Evolutionary conservation across 2,888 invertebrate species (phyloP).

Genomic region (Trachelus stipa): DNA sequence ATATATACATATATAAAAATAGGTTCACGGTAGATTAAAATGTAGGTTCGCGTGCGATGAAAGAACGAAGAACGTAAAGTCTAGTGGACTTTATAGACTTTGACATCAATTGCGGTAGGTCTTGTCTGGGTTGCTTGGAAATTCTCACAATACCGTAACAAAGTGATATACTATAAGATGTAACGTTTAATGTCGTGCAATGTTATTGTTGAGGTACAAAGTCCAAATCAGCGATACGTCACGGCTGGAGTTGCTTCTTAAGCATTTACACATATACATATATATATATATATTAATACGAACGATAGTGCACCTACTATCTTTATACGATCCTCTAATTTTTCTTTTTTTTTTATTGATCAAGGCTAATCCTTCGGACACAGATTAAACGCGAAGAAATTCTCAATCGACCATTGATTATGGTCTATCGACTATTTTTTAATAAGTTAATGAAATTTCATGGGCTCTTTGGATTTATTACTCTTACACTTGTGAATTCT

Average conservation of each 20-base stretch:
- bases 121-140: constrained; percentile 1
- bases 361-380: background rate
- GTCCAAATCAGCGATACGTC: constrained; percentile 9
- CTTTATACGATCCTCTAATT: background rate
- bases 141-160: background rate
- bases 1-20: background rate
- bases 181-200: background rate
- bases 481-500: background rate
- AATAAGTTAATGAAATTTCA: background rate
- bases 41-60: background rate
- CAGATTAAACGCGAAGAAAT: background rate
- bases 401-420: background rate
- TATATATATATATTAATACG: background rate
- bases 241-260: background rate
- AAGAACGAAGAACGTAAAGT: background rate
- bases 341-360: background rate
- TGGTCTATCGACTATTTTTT: background rate
- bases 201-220: constrained; percentile 9
- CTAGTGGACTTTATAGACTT: constrained; percentile 27
- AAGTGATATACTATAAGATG: background rate
- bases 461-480: background rate
- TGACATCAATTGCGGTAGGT: constrained; percentile 37
- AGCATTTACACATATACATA: background rate
- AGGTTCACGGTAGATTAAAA: background rate
- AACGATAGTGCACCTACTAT: background rate